phyloP scores from a whole-genome alignment of 1,140 invertebrate genomes.

The Thereuonema tuberculata region DNA sequence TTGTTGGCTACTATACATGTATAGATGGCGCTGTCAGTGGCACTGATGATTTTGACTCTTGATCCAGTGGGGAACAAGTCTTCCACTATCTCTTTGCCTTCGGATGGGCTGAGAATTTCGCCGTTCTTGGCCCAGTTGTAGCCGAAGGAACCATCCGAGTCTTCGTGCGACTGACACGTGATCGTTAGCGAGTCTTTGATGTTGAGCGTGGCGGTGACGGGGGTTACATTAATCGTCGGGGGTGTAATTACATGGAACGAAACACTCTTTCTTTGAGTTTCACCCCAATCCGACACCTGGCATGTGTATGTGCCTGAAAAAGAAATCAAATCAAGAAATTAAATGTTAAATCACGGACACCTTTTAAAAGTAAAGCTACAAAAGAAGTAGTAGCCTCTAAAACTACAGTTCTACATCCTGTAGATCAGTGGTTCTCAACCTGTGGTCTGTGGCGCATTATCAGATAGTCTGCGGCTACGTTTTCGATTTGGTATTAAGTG shows the following conservation, averaged over 20 bases:
- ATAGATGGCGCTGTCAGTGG: conserved; percentile 13
- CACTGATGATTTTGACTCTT: conserved; percentile 13
- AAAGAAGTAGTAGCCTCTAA: no score
- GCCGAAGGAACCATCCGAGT: conserved; percentile 13
- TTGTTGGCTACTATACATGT: conserved; percentile 18
- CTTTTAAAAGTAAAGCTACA: not conserved
- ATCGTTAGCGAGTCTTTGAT: conserved; percentile 16
- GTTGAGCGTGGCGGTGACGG: conserved; percentile 13
- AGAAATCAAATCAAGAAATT: not conserved
- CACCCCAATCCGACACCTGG: conserved; percentile 18
- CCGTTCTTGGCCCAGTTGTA: conserved; percentile 21
- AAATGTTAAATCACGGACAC: not conserved
- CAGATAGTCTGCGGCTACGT: no score
- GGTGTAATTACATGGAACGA: not conserved
- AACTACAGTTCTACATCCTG: no score
- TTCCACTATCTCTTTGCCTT: conserved; percentile 18
- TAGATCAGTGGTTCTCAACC: no score
- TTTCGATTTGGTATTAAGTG: no score
- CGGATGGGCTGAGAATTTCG: conserved; percentile 15
- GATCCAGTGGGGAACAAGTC: conserved; percentile 19
- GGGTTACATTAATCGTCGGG: conserved; percentile 12
- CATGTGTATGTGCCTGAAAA: conserved; percentile 19
- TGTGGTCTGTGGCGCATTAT: no score
- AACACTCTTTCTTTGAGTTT: conserved; percentile 1
- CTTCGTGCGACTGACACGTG: conserved; percentile 16